phyloP scores from a whole-genome alignment of 2,888 invertebrate species.

The Eristalis tenax region DNA sequence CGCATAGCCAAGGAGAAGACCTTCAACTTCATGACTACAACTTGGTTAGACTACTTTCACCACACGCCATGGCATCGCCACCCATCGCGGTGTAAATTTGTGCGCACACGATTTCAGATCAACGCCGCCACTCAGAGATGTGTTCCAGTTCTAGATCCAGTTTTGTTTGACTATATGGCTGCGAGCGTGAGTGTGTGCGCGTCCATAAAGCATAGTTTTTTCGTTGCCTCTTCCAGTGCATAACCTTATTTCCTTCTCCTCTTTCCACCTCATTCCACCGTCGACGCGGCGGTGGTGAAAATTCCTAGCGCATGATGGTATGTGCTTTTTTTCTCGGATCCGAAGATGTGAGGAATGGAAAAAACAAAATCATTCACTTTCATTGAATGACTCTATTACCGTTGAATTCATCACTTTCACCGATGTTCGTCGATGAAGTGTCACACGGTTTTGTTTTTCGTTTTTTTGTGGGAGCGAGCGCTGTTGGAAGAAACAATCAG shows the following conservation, averaged over 20 bases:
- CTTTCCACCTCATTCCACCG: not conserved
- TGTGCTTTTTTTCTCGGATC: not conserved
- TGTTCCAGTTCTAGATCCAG: constrained; percentile 42
- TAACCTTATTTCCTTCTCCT: constrained; percentile 18
- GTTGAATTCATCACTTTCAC: constrained; percentile 37
- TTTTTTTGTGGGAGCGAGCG: not conserved
- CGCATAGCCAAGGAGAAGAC: constrained; percentile 25
- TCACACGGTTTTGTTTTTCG: not conserved
- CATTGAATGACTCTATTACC: constrained; percentile 8
- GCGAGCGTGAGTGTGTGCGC: not conserved
- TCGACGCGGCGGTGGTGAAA: not conserved
- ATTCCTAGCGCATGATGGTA: constrained; percentile 13
- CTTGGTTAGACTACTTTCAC: constrained; percentile 43
- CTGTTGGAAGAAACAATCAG: not conserved
- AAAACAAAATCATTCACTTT: constrained; percentile 35
- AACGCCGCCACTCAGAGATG: constrained; percentile 14
- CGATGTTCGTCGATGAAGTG: constrained; percentile 1
- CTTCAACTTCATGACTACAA: constrained; percentile 43
- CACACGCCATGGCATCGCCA: constrained; percentile 33
- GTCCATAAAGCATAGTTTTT: not conserved
- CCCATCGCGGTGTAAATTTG: constrained; percentile 33
- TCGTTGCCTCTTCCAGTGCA: not conserved
- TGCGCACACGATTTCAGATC: constrained; percentile 21
- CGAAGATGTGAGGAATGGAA: not conserved
- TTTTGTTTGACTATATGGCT: not conserved